These are phyloP conservation scores for Drosophila sordidula DNA, from an alignment of 2,888 invertebrate species.

Conservation along the genomic window DNA sequence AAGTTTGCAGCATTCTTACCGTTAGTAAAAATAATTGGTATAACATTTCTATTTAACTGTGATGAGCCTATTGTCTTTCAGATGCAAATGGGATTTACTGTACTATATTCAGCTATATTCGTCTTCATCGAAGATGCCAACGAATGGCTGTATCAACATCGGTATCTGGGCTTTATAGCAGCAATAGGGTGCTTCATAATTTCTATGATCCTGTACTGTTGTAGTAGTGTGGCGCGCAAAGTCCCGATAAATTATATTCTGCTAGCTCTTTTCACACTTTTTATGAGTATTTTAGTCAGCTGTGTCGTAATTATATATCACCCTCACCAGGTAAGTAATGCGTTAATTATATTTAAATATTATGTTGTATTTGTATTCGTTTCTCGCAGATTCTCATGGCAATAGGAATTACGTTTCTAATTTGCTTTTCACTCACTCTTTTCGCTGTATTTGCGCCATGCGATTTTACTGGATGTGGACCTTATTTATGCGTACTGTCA, in stretches of 20 bases:
- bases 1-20: conserved; percentile 33
- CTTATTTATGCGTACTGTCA: conserved; percentile 11
- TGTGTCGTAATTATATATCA: rapidly evolving
- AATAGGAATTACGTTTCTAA: conserved; percentile 15
- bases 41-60: too few relatives aligned
- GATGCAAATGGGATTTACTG: conserved; percentile 28
- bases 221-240: not conserved
- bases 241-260: conserved; percentile 45
- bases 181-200: not conserved
- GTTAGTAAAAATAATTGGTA: conserved; percentile 25
- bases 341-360: not conserved
- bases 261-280: conserved; percentile 18
- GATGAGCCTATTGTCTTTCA: not conserved
- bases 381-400: conserved; percentile 46
- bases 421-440: conserved; percentile 24
- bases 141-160: not conserved
- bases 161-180: conserved; percentile 2
- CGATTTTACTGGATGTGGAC: conserved; percentile 59
- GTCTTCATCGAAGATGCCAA: not conserved
- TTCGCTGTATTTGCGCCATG: conserved; percentile 51
- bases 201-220: conserved; percentile 17
- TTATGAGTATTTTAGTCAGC: conserved; percentile 7
- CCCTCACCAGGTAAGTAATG: conserved; percentile 12
- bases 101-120: not conserved
- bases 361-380: too few relatives aligned